Evolutionary conservation across 2,888 invertebrate species (phyloP).

Genomic region (Spilarctia lutea): DNA sequence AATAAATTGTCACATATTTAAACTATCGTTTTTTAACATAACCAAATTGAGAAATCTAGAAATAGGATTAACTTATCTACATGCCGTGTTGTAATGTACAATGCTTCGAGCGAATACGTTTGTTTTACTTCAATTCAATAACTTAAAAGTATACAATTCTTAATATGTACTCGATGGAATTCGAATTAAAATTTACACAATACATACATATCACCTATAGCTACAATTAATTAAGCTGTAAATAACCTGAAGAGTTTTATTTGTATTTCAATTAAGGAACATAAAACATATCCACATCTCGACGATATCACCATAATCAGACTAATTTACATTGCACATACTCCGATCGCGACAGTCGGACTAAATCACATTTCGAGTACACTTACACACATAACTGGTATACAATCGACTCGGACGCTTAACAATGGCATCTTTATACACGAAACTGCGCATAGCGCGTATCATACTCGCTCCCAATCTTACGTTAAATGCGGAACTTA

Average conservation of each 20-base stretch:
- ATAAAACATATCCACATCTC: slow-evolving; percentile 86
- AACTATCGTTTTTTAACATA: slow-evolving; percentile 81
- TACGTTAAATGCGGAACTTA: slow-evolving; percentile 86
- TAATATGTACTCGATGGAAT: slow-evolving; percentile 87
- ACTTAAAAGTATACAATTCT: slow-evolving; percentile 85
- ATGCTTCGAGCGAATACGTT: slow-evolving; percentile 85
- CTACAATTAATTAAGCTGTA: slow-evolving; percentile 84
- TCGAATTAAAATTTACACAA: slow-evolving; percentile 86
- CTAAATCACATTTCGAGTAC: slow-evolving; percentile 76
- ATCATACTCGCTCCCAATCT: slow-evolving; percentile 82
- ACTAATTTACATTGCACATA: slow-evolving; percentile 86
- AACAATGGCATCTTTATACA: slow-evolving; percentile 72
- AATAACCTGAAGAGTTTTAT: slow-evolving; percentile 83
- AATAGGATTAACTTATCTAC: slow-evolving; percentile 86
- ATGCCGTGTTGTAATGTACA: slow-evolving; percentile 84
- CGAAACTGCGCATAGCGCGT: slow-evolving; percentile 75
- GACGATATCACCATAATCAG: slow-evolving; percentile 85
- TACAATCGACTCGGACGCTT: slow-evolving; percentile 70
- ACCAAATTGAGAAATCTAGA: slow-evolving; percentile 85
- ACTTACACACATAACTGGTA: slow-evolving; percentile 74
- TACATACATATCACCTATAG: slow-evolving; percentile 85
- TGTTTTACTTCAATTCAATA: slow-evolving; percentile 83
- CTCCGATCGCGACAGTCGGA: slow-evolving; percentile 73
- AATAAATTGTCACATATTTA: slow-evolving; percentile 83
- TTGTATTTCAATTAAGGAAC: slow-evolving; percentile 86